Evolutionary conservation across 2,797 vertebrate genomes (phyloP).

Genomic region (Coregonus sp.): DNA sequence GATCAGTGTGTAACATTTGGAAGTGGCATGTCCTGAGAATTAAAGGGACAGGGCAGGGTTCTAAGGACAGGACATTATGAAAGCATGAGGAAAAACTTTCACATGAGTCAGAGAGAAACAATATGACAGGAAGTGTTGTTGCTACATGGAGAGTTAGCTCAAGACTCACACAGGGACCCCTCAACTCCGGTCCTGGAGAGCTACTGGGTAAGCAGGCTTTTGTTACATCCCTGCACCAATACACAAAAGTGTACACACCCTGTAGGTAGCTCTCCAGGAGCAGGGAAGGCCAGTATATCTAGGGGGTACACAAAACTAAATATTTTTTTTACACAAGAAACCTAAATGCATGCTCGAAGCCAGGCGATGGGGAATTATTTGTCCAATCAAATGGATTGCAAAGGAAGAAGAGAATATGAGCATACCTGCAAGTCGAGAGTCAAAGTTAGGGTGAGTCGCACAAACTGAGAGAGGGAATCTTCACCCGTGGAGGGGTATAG

Average conservation of each 20-base stretch:
- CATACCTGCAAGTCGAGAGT: conserved; percentile 82
- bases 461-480: conserved; percentile 90
- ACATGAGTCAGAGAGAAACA: neutral
- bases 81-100: neutral
- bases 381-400: neutral
- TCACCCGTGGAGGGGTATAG: conserved; percentile 89
- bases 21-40: neutral
- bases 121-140: neutral
- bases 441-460: conserved; percentile 86
- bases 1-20: neutral
- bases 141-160: neutral
- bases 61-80: neutral
- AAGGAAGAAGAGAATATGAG: no score
- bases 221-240: neutral
- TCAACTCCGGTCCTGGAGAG: neutral
- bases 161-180: neutral
- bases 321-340: neutral
- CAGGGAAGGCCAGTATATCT: neutral
- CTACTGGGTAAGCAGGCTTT: neutral
- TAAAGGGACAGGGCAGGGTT: neutral
- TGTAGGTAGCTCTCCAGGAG: neutral
- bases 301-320: neutral
- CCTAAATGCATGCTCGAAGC: neutral
- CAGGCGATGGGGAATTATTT: neutral
- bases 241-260: neutral